phyloP scores from a whole-genome alignment of 1,140 invertebrate species.

The Zaprionus africanus region DNA sequence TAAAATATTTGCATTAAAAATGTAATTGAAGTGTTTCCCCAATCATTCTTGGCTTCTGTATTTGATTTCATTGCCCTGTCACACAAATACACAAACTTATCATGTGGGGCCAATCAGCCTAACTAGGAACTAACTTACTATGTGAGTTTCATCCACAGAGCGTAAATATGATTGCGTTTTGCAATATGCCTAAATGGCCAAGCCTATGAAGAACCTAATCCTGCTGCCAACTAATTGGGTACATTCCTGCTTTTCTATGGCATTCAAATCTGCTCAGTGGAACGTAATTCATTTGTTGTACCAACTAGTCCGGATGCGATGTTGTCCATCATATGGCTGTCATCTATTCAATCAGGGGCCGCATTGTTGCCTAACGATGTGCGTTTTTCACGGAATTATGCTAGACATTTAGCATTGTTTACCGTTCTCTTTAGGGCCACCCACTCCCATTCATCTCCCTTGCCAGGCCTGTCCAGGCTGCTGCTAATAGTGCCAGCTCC shows the following conservation, averaged over 20 bases:
- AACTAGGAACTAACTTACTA: neutral
- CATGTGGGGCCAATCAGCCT: neutral
- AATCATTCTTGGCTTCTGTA: constrained; percentile 8
- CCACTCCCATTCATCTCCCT: neutral
- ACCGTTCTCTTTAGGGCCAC: constrained; percentile 31
- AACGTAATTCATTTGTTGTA: constrained; percentile 19
- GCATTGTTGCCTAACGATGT: constrained; percentile 39
- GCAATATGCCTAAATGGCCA: neutral
- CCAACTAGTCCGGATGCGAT: neutral
- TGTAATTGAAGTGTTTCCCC: constrained; percentile 56
- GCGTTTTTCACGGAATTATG: constrained; percentile 33
- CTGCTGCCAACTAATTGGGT: neutral
- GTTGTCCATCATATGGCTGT: constrained; percentile 18
- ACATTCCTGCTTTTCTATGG: neutral
- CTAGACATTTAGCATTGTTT: constrained; percentile 32
- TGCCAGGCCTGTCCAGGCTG: neutral
- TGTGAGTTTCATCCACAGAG: neutral
- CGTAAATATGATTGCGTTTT: neutral
- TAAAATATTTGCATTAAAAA: constrained; percentile 60
- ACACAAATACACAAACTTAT: constrained; percentile 1
- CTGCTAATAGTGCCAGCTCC: neutral
- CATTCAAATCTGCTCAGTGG: neutral
- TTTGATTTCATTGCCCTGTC: neutral
- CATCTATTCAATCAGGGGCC: constrained; percentile 34
- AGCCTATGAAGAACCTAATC: neutral